phyloP scores from a whole-genome alignment of 2,888 invertebrate genomes.

The Mesorhabditis spiculigera region DNA sequence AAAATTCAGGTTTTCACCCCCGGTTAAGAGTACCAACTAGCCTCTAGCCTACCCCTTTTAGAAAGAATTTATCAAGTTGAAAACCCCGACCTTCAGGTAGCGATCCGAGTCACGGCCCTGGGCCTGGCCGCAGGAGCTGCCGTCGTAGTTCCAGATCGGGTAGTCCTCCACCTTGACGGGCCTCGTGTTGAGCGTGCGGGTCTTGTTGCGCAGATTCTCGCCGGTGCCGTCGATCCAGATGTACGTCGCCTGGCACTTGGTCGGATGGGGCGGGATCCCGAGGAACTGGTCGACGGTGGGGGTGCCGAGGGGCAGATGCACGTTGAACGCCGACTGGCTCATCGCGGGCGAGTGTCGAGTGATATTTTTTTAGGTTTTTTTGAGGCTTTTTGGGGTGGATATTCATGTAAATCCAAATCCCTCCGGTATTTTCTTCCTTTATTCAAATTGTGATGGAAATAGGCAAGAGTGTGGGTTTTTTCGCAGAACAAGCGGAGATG shows the following conservation, averaged over 20 bases:
- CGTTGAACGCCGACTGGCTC: neutral
- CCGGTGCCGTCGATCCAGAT: slow-evolving; percentile 93
- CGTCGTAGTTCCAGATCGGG: slow-evolving; percentile 64
- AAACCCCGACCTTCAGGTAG: slow-evolving; percentile 68
- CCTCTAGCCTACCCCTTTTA: no score
- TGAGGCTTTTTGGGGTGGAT: no score
- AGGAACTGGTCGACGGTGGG: slow-evolving; percentile 37
- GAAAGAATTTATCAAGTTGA: no score
- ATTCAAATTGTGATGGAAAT: no score
- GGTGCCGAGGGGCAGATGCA: slow-evolving; percentile 30
- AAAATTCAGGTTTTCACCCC: no score
- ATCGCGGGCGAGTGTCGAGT: no score
- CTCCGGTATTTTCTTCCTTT: no score
- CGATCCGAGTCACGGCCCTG: slow-evolving; percentile 70
- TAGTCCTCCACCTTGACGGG: slow-evolving; percentile 64
- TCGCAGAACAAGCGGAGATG: no score
- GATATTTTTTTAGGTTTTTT: no score
- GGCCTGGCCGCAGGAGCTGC: slow-evolving; percentile 62
- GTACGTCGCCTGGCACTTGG: slow-evolving; percentile 71
- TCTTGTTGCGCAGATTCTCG: slow-evolving; percentile 81
- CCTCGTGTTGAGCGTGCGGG: slow-evolving; percentile 77
- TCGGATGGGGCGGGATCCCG: slow-evolving; percentile 36
- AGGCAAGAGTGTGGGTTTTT: no score
- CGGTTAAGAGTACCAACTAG: no score
- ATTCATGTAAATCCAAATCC: no score